These are phyloP conservation scores for Calcarius ornatus DNA, from an alignment of 2,113 vertebrate genomes.

Conservation along the genomic window DNA sequence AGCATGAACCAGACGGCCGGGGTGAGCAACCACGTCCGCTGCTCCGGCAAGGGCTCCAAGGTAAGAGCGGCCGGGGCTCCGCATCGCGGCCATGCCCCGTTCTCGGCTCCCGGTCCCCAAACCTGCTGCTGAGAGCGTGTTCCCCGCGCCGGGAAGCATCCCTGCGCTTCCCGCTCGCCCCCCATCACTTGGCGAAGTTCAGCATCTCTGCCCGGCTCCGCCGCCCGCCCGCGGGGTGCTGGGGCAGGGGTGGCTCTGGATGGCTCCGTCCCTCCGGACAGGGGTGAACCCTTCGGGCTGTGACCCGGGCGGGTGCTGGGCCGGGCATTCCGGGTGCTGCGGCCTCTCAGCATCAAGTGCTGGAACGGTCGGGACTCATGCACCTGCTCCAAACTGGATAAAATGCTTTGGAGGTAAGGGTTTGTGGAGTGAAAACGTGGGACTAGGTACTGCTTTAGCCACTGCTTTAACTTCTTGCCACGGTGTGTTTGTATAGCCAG, in stretches of 20 bases:
- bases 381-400: neutral
- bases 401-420: neutral
- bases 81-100: neutral
- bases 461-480: neutral
- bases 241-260: neutral
- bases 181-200: neutral
- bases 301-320: neutral
- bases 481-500: neutral
- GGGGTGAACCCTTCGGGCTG: neutral
- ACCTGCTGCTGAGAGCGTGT: neutral
- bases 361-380: neutral
- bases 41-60: conserved; percentile 73
- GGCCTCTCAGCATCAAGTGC: neutral
- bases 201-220: neutral
- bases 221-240: neutral
- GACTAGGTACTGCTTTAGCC: neutral
- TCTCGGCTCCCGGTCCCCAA: neutral
- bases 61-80: conserved; percentile 31
- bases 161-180: neutral
- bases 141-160: neutral
- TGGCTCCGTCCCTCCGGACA: neutral
- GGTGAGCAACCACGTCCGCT: conserved; percentile 77
- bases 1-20: conserved; percentile 82
- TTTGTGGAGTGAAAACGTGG: neutral
- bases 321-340: neutral